Percentiles rank a stretch among this genome's conserved stretches.
phyloP scores from a whole-genome alignment of 2,888 invertebrate species.

The Folsomia candida region DNA sequence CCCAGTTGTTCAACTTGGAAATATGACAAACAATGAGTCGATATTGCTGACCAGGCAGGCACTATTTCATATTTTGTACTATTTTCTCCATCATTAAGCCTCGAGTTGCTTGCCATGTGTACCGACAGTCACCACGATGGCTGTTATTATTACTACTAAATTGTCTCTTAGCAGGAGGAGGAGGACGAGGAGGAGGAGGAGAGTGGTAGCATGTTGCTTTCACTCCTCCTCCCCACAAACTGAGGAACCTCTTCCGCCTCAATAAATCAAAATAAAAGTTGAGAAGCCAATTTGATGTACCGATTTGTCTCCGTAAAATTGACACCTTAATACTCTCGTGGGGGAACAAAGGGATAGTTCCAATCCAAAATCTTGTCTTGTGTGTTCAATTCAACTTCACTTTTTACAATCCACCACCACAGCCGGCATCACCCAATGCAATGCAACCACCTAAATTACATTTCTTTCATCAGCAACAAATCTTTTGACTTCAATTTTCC shows the following conservation, averaged over 20 bases:
- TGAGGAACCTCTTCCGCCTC: conserved; percentile 2
- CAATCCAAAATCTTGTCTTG: conserved; percentile 1
- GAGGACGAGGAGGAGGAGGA: no score
- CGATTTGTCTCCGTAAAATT: conserved; percentile 51
- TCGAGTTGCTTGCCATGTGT: no score
- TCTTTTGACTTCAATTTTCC: conserved; percentile 7
- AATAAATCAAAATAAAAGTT: conserved; percentile 51
- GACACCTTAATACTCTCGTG: conserved; percentile 50
- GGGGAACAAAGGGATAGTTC: conserved; percentile 17
- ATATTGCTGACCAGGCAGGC: no score
- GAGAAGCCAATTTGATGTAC: conserved; percentile 50
- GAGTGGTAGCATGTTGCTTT: no score
- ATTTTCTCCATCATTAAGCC: no score
- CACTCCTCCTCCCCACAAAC: no score
- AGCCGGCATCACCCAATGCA: not conserved
- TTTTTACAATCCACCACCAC: conserved; percentile 9
- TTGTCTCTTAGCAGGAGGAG: no score
- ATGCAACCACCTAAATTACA: not conserved
- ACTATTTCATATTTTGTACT: conserved; percentile 18
- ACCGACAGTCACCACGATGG: no score
- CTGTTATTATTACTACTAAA: no score
- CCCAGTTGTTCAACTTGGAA: not conserved
- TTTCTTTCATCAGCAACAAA: conserved; percentile 15
- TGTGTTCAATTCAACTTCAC: not conserved
- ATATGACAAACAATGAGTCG: not conserved